Conservation (phyloP, 2,888 invertebrate species). For the Aspidiotus destructor region DNA sequence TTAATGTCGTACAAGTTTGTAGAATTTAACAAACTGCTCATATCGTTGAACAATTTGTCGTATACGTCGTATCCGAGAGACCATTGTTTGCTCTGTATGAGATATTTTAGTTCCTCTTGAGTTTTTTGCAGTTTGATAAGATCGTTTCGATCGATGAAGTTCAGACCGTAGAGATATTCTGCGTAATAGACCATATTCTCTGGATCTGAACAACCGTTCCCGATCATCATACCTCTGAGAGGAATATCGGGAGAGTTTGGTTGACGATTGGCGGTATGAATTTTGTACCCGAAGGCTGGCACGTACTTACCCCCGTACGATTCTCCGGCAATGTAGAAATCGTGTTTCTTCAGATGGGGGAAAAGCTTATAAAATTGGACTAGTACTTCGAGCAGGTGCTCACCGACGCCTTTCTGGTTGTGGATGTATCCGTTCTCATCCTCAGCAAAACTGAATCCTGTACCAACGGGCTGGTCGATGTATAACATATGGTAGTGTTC, state of each 20-base stretch:
- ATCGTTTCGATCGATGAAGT: neutral
- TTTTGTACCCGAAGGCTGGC: slow-evolving; percentile 65
- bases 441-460: slow-evolving; percentile 78
- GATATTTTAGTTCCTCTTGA: neutral
- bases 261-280: slow-evolving; percentile 54
- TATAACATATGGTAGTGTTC: slow-evolving; percentile 68
- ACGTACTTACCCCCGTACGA: slow-evolving; percentile 75
- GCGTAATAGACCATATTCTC: slow-evolving; percentile 43
- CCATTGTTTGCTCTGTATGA: neutral
- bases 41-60: neutral
- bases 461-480: slow-evolving; percentile 87
- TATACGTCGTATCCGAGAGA: neutral
- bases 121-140: neutral
- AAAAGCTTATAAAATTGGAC: slow-evolving; percentile 76
- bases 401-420: slow-evolving; percentile 69
- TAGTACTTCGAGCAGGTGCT: slow-evolving; percentile 64
- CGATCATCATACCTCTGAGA: slow-evolving; percentile 52
- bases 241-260: slow-evolving; percentile 47
- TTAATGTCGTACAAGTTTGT: neutral
- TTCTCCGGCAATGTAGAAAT: slow-evolving; percentile 81
- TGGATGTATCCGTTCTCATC: slow-evolving; percentile 61
- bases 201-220: slow-evolving; percentile 50
- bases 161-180: neutral
- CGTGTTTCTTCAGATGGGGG: slow-evolving; percentile 58
- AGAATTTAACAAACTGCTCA: neutral